A percentile compares a stretch with the other conserved stretches of the same genome.
These are phyloP conservation scores for Drosophila sp. DNA, from an alignment of 1,140 invertebrate species.

Conservation along the genomic window DNA sequence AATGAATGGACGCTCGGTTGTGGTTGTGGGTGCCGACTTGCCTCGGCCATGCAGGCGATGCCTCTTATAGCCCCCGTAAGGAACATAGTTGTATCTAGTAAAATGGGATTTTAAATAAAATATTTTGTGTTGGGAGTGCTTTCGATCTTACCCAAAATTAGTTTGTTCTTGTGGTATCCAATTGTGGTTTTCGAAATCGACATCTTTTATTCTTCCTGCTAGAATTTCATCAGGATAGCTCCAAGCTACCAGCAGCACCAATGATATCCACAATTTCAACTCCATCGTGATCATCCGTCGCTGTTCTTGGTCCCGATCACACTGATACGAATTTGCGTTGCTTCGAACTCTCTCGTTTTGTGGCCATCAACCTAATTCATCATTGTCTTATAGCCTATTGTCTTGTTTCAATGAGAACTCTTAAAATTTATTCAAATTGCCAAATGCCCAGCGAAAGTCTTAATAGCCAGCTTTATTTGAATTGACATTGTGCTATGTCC, in stretches of 20 bases:
- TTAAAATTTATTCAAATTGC: slow-evolving; percentile 45
- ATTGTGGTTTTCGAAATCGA: slow-evolving; percentile 22
- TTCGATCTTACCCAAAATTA: slow-evolving; percentile 23
- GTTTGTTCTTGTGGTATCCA: slow-evolving; percentile 27
- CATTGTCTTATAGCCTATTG: slow-evolving; percentile 23
- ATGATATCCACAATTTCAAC: slow-evolving; percentile 34
- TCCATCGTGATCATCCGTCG: slow-evolving; percentile 42
- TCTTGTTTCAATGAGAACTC: neutral
- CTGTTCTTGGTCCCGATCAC: slow-evolving; percentile 26
- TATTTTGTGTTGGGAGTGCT: neutral
- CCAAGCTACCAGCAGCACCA: slow-evolving; percentile 42
- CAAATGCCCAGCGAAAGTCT: slow-evolving; percentile 31
- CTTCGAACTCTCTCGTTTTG: neutral
- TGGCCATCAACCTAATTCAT: slow-evolving; percentile 44
- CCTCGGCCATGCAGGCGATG: slow-evolving; percentile 25
- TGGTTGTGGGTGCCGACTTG: slow-evolving; percentile 45
- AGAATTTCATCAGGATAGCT: slow-evolving; percentile 7
- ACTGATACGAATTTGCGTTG: slow-evolving; percentile 35
- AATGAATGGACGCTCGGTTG: slow-evolving; percentile 65
- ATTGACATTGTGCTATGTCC: slow-evolving; percentile 41
- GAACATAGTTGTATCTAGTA: neutral
- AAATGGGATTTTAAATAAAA: neutral
- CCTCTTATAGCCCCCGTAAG: slow-evolving; percentile 39
- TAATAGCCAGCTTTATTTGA: slow-evolving; percentile 47
- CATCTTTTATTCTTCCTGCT: slow-evolving; percentile 27